phyloP scores from a whole-genome alignment of 2,888 invertebrate species.

The Microplitis deprimator region DNA sequence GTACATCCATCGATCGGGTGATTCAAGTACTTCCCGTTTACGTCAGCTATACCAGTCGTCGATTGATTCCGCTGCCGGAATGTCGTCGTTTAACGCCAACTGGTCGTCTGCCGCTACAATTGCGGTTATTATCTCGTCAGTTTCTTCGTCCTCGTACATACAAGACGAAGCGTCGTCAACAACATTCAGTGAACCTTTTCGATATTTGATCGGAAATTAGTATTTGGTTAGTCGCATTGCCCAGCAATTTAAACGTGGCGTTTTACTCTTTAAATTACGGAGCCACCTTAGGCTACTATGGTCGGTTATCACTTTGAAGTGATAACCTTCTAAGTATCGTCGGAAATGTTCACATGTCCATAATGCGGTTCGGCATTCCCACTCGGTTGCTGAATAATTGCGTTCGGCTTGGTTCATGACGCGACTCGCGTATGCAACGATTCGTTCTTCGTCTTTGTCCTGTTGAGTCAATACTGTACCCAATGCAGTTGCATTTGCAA shows the following conservation, averaged over 20 bases:
- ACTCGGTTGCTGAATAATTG: conserved; percentile 46
- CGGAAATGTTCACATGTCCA: conserved; percentile 49
- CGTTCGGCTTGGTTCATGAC: conserved; percentile 33
- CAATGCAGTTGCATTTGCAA: too few species aligned
- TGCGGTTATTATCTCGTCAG: conserved; percentile 34
- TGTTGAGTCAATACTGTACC: conserved; percentile 49
- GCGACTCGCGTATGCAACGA: conserved; percentile 48
- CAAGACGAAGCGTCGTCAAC: conserved; percentile 37
- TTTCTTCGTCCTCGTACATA: conserved; percentile 29
- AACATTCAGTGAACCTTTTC: conserved; percentile 19
- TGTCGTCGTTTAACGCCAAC: neutral
- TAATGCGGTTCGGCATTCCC: conserved; percentile 50
- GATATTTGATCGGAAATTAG: conserved; percentile 41
- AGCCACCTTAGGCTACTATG: conserved; percentile 53
- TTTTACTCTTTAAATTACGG: conserved; percentile 47
- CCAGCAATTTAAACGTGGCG: conserved; percentile 48
- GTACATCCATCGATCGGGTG: conserved; percentile 3
- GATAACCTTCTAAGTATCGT: conserved; percentile 50
- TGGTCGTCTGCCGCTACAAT: neutral
- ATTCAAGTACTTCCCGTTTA: too few species aligned
- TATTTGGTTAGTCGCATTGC: conserved; percentile 45
- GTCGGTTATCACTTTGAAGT: conserved; percentile 53
- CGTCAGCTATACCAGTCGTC: too few species aligned
- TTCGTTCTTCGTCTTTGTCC: conserved; percentile 36
- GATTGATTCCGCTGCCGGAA: too few species aligned